These are phyloP conservation scores for Eira barbara DNA, from an alignment of 2,113 vertebrate species.

Conservation along the genomic window DNA sequence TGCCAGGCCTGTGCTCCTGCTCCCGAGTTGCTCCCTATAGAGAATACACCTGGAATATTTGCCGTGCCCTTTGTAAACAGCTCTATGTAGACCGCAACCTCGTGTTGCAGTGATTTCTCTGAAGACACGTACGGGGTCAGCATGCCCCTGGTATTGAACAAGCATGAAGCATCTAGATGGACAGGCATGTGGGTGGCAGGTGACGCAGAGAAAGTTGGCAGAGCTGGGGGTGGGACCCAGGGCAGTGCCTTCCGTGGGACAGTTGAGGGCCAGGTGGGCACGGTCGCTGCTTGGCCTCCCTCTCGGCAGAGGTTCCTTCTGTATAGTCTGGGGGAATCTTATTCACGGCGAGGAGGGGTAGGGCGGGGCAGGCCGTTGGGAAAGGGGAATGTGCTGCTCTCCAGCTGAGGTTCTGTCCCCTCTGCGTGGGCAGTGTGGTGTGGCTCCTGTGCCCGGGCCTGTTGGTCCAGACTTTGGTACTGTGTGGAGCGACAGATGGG, in stretches of 20 bases:
- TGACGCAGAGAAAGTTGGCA: neutral
- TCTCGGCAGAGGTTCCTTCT: neutral
- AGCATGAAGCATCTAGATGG: neutral
- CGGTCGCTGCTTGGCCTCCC: rapidly evolving
- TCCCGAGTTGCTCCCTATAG: neutral
- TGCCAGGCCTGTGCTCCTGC: neutral
- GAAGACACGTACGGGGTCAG: rapidly evolving
- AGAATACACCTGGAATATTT: no score
- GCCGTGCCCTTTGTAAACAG: neutral
- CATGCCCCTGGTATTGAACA: neutral
- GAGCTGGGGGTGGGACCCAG: neutral
- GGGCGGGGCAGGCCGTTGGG: rapidly evolving
- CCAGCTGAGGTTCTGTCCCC: neutral
- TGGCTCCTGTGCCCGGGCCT: no score
- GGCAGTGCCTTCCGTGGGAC: no score
- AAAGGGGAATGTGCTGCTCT: rapidly evolving
- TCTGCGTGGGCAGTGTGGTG: neutral
- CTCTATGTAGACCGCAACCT: neutral
- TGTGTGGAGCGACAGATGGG: neutral
- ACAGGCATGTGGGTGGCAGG: neutral
- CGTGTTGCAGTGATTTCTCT: neutral
- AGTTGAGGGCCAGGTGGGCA: neutral
- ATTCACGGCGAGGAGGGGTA: neutral
- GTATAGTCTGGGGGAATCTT: neutral
- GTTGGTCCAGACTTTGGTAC: neutral